phyloP scores from a whole-genome alignment of 2,888 invertebrate genomes.

The Eupithecia tripunctaria region DNA sequence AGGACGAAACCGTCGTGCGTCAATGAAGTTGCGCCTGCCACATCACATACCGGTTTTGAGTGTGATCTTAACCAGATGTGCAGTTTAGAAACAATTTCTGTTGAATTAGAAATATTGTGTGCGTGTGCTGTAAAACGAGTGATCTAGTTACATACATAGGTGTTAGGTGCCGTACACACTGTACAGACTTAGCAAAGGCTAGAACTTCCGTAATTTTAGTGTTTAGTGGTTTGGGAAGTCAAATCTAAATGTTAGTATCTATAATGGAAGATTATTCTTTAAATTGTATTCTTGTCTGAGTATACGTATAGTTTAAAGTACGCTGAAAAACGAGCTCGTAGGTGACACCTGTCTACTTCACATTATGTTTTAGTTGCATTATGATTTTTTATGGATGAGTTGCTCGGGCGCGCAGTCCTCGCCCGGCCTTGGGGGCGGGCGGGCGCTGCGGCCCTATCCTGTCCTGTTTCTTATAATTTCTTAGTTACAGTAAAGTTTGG shows the following conservation, averaged over 20 bases:
- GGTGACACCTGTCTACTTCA: slow-evolving; percentile 52
- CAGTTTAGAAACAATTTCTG: background rate
- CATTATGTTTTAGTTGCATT: slow-evolving; percentile 72
- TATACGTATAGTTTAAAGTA: slow-evolving; percentile 12
- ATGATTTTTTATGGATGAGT: slow-evolving; percentile 63
- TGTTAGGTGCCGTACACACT: background rate
- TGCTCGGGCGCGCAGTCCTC: slow-evolving; percentile 57
- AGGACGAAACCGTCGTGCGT: background rate
- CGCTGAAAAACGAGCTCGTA: slow-evolving; percentile 27
- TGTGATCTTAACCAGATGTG: background rate
- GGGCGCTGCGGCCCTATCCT: slow-evolving; percentile 43
- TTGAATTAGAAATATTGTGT: slow-evolving; percentile 7
- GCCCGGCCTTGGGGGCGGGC: slow-evolving; percentile 8
- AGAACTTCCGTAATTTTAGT: slow-evolving; percentile 4
- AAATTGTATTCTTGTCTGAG: background rate
- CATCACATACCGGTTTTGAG: background rate
- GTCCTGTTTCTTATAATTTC: slow-evolving; percentile 34
- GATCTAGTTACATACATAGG: slow-evolving; percentile 5
- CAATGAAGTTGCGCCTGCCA: background rate
- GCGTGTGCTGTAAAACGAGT: slow-evolving; percentile 16
- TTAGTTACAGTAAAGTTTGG: slow-evolving; percentile 28
- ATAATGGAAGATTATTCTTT: background rate
- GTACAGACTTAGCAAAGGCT: slow-evolving; percentile 11
- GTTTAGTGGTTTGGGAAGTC: background rate
- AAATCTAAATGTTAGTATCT: slow-evolving; percentile 1